These are phyloP conservation scores for Watsonalla binaria DNA, from an alignment of 2,888 invertebrate species.

Conservation along the genomic window DNA sequence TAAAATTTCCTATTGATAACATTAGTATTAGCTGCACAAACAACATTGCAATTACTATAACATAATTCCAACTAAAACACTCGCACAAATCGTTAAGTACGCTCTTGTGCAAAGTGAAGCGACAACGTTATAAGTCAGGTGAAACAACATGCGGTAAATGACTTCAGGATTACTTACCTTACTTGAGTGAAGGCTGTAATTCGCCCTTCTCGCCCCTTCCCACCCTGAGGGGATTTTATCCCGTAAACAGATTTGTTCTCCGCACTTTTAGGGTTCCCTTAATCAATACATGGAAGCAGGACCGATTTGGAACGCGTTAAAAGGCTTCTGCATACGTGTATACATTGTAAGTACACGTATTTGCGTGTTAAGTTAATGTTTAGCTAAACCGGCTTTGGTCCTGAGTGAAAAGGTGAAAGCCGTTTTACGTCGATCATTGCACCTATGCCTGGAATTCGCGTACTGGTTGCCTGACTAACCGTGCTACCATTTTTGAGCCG, in stretches of 20 bases:
- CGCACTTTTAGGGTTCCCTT: not conserved
- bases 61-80: no score
- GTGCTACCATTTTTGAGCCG: no score
- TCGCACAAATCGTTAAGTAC: no score
- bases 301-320: not conserved
- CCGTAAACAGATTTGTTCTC: not conserved
- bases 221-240: not conserved
- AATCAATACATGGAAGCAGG: not conserved
- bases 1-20: no score
- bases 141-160: not conserved
- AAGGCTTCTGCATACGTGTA: not conserved
- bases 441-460: no score
- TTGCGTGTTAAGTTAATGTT: not conserved
- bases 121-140: not conserved
- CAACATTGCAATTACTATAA: no score
- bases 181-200: not conserved
- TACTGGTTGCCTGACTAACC: no score
- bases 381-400: no score
- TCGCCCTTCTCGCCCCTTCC: not conserved
- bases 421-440: no score
- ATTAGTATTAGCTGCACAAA: no score
- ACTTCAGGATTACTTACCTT: constrained; percentile 1
- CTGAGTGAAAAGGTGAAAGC: no score
- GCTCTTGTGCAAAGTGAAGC: not conserved
- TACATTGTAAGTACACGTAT: not conserved